Evolutionary conservation across 2,113 vertebrate genomes (phyloP).

Genomic region (Pimephales promelas): DNA sequence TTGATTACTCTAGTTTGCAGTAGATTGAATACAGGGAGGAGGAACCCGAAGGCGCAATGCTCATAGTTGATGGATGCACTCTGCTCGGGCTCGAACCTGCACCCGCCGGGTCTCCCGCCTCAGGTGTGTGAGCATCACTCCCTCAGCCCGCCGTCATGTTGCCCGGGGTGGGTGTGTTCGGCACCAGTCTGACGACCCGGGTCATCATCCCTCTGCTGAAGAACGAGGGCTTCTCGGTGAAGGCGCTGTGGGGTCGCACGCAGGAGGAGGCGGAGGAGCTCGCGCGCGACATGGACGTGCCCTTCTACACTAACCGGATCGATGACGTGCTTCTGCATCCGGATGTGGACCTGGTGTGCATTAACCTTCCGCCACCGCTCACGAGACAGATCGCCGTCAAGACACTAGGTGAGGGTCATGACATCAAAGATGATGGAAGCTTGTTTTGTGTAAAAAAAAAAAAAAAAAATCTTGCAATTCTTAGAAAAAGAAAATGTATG

Average conservation of each 20-base stretch:
- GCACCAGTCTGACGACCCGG: slow-evolving; percentile 92
- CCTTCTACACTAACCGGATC: slow-evolving; percentile 96
- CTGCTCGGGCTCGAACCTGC: not conserved
- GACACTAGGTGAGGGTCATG: slow-evolving; percentile 86
- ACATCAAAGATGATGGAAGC: no score
- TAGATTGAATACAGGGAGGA: not conserved
- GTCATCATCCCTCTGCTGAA: slow-evolving; percentile 95
- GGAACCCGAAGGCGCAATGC: not conserved
- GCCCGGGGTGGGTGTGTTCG: slow-evolving; percentile 96
- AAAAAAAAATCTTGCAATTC: no score
- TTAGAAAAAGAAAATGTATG: no score
- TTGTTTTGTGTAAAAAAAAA: no score
- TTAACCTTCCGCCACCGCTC: slow-evolving; percentile 96
- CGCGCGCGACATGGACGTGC: slow-evolving; percentile 95
- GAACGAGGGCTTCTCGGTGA: slow-evolving; percentile 93
- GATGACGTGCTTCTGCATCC: slow-evolving; percentile 97
- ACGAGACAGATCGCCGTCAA: slow-evolving; percentile 97
- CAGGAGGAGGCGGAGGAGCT: slow-evolving; percentile 97
- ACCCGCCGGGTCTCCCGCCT: not conserved
- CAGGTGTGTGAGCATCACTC: slow-evolving; percentile 35
- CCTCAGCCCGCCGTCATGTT: slow-evolving; percentile 85
- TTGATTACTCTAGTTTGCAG: not conserved
- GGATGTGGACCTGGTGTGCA: slow-evolving; percentile 96
- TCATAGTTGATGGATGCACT: not conserved
- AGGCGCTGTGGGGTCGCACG: slow-evolving; percentile 95